phyloP scores from a whole-genome alignment of 2,113 vertebrate species.

The Mirza zaza region DNA sequence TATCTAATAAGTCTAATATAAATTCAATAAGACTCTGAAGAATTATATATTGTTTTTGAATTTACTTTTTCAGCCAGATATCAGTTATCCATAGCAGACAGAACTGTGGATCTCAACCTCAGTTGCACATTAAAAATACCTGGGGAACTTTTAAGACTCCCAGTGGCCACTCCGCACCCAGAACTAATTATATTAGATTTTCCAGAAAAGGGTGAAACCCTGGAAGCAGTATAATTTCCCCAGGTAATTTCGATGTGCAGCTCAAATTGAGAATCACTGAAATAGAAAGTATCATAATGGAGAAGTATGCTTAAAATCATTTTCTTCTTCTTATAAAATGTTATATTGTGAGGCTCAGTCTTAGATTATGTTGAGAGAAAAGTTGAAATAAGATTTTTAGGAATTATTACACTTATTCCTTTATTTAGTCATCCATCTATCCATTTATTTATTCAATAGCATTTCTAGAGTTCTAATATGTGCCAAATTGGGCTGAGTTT shows the following conservation, averaged over 20 bases:
- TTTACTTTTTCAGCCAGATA: slow-evolving; percentile 6
- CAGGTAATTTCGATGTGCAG: background rate
- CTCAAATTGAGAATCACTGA: slow-evolving; percentile 7
- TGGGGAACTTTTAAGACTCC: background rate
- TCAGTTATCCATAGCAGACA: background rate
- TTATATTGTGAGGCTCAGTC: background rate
- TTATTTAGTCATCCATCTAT: background rate
- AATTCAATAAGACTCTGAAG: background rate
- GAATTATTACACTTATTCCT: background rate
- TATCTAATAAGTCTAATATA: background rate
- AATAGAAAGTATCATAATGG: background rate
- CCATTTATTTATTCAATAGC: background rate
- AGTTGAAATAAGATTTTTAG: background rate
- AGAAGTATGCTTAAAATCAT: background rate
- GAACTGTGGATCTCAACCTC: background rate
- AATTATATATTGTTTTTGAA: background rate
- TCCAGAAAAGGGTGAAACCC: background rate
- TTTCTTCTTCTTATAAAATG: background rate
- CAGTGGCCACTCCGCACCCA: background rate
- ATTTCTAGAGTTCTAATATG: background rate
- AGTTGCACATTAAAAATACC: background rate
- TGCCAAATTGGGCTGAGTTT: background rate
- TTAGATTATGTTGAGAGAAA: slow-evolving; percentile 30
- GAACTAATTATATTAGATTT: slow-evolving; percentile 5
- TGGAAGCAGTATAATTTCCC: background rate